Evolutionary conservation across 2,113 vertebrate species (phyloP), one percentile per base, ranked within the genome.

Genomic region (Dissostichus mawsoni): DNA sequence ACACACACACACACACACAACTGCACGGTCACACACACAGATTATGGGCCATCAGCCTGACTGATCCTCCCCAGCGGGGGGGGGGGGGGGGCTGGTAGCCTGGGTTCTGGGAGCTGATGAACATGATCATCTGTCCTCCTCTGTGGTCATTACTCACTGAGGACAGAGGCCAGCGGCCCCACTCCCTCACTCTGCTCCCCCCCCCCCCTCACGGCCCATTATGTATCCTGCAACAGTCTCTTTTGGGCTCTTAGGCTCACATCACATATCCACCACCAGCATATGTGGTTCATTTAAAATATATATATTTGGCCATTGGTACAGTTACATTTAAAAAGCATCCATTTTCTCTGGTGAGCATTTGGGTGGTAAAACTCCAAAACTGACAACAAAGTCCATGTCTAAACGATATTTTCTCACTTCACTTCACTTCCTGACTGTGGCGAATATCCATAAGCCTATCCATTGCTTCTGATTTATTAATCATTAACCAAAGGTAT

Each of bases 111-210:
- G 78, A 85, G 90, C 85, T 83, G 87, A 87, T 84, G 85, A 91
- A 89, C 85, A 87, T 56, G 72, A 80, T 83, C 83, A 90, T 91
- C 86, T 86, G 87, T 91, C 89, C 88, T 85, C 84, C 80, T 83
- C 78, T 80, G 74, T 87, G 85, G 77, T 83, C 81, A 75, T 89
- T 85, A 89, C 79, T 90, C 83, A 87, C 76, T 69, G 47, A 78
- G 75, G 74, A 81, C 78, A 87, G 72, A 84, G 74, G 73, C 82
- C 82, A 86, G 44, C 80, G 74, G 74, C 48, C 53, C 51, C 61
- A 14, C 68, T 79, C 87, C 9, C 76, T 84, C 80, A 45, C 58
- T 55, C 72, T 68, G 61, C 25, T 53, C 62, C 53, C 47, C 57
- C 29, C 25, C 25, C 61, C 53, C 14, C 20, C 71, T 69, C 58